Conservation (phyloP, 2,888 invertebrate species). For the Calliopum simillimum region DNA sequence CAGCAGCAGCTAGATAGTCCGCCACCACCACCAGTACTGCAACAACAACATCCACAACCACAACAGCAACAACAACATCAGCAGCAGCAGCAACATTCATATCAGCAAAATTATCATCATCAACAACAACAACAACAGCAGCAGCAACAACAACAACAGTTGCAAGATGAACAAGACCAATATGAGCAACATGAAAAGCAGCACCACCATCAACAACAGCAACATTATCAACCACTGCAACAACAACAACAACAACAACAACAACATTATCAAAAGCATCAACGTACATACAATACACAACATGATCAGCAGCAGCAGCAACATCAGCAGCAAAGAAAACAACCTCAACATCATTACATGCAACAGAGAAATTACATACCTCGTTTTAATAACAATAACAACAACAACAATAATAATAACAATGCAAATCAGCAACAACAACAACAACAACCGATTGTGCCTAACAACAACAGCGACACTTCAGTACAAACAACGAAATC, state of each 20-base stretch:
- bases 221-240: constrained; percentile 54
- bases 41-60: constrained; percentile 41
- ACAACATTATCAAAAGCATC: constrained; percentile 35
- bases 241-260: constrained; percentile 55
- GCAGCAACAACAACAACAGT: constrained; percentile 55
- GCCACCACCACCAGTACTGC: constrained; percentile 45
- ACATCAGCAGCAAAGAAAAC: constrained; percentile 44
- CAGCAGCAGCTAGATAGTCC: constrained; percentile 35
- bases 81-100: constrained; percentile 47
- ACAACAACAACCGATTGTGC: constrained; percentile 44
- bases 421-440: constrained; percentile 49
- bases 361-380: constrained; percentile 42
- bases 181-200: constrained; percentile 34
- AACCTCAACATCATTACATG: constrained; percentile 25
- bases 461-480: constrained; percentile 52
- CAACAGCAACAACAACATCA: constrained; percentile 49
- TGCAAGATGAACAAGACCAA: constrained; percentile 36
- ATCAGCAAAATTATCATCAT: constrained; percentile 47
- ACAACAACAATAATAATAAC: constrained; percentile 53
- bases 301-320: constrained; percentile 41
- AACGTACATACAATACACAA: constrained; percentile 18
- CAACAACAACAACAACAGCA: constrained; percentile 47
- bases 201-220: constrained; percentile 40
- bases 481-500: constrained; percentile 58
- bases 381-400: constrained; percentile 37